Conservation (phyloP, 2,113 vertebrate species). For the Motacilla tschutschensis region DNA sequence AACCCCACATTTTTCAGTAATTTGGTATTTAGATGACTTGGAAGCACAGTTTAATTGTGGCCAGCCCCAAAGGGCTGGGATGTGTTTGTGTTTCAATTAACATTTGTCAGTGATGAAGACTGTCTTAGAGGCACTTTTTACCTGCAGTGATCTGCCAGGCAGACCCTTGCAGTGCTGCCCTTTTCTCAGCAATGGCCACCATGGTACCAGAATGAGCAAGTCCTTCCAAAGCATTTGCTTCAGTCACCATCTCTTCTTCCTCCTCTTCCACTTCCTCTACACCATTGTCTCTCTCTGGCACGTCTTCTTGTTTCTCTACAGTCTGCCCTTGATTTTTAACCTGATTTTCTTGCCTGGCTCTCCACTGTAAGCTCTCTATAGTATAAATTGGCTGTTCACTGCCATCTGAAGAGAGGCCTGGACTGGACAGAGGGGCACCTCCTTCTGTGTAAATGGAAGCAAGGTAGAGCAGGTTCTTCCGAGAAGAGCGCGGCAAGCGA, state of each 20-base stretch:
- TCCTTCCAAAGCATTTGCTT: constrained; percentile 54
- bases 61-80: neutral
- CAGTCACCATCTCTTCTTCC: constrained; percentile 65
- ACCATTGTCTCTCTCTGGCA: neutral
- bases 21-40: neutral
- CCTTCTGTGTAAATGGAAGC: constrained; percentile 90
- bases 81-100: neutral
- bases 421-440: constrained; percentile 13
- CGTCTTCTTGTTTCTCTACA: neutral
- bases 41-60: neutral
- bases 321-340: constrained; percentile 35
- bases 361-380: constrained; percentile 83
- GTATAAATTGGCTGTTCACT: constrained; percentile 84
- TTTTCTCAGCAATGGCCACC: constrained; percentile 73
- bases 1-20: neutral
- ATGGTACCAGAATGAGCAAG: constrained; percentile 60
- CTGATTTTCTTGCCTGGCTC: constrained; percentile 56
- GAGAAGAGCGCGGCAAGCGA: constrained; percentile 77
- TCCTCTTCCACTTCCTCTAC: constrained; percentile 48
- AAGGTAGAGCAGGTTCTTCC: constrained; percentile 82
- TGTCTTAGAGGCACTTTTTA: constrained; percentile 20
- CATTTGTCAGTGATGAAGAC: neutral
- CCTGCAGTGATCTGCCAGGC: constrained; percentile 86
- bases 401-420: constrained; percentile 12
- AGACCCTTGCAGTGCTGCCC: constrained; percentile 79